Evolutionary conservation across 2,797 vertebrate genomes (phyloP), one percentile per base, ranked within the genome.

Genomic region (Sebastiscus tertius): DNA sequence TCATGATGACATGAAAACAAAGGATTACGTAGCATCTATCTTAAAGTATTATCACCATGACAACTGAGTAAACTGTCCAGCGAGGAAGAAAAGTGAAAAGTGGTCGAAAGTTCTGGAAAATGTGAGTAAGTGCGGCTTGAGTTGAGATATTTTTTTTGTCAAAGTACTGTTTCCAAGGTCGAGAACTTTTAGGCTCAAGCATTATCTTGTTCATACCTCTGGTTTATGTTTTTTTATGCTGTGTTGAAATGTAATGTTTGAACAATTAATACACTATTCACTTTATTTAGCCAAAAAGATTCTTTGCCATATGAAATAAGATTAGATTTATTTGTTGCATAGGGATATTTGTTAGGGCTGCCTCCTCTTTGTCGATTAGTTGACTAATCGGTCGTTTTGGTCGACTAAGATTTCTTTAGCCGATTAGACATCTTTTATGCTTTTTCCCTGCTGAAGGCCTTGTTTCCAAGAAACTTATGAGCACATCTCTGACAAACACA

Each of bases 381-480:
- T 14, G 14, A 42, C 0, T 42, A 42, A 42, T 42, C 39, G 0
- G 39, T 42, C 14, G 39, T 42, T 0, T 46, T 46, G 42, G 14
- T 46, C 9, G 33, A 34, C 33, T 34, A 34, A 46, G 42, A 46
- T 1, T 46, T 46, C 42, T 16, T 18, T 7, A 46, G 42, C 0
- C 1, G 6, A 46, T 46, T 46, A 46, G 42, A 18, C 42, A 16
- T 7, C 18, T 18, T 46, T 46, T 18, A 46, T 16, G 42, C 14
- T 1, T 46, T 46, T 0, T 46, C 14, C 39, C 14, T 0, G 36
- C 0, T 39, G 36, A 2, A 46, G 6, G 14, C 18, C 42, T 46
- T 16, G 6, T 16, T 46, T 46, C 0, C 16, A 46, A 46, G 16
- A 46, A 46, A 0, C 16, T 1, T 46, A 18, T 46, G 42, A 46